These are phyloP conservation scores for Lycophotia porphyrea DNA, from an alignment of 2,888 invertebrate species.

Conservation along the genomic window DNA sequence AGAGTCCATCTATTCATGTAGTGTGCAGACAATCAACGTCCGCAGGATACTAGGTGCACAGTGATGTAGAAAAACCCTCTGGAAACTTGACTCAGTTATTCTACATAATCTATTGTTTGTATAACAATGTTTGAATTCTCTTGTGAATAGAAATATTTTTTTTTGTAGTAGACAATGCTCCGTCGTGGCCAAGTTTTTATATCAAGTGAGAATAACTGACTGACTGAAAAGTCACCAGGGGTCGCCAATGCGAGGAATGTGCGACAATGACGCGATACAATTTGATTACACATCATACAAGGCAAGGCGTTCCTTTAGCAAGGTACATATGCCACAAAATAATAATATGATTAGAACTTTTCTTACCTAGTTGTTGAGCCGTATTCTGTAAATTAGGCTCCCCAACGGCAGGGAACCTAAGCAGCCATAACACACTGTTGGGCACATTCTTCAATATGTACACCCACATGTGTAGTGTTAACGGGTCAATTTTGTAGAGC, in stretches of 20 bases:
- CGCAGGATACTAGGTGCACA: neutral
- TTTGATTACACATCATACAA: neutral
- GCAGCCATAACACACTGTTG: constrained; percentile 98
- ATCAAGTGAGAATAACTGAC: neutral
- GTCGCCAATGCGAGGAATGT: neutral
- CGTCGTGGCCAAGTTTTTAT: neutral
- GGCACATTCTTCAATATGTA: constrained; percentile 98
- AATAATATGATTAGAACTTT: neutral
- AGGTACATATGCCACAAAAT: neutral
- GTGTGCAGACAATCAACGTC: neutral
- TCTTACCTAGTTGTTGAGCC: constrained; percentile 94
- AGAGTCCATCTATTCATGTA: neutral
- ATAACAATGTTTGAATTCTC: constrained; percentile 1
- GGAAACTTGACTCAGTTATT: neutral
- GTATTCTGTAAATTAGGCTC: constrained; percentile 96
- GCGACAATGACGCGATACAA: neutral
- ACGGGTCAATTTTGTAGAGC: constrained; percentile 99
- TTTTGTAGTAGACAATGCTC: constrained; percentile 9
- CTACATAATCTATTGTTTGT: constrained; percentile 4
- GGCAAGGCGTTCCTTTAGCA: too few relatives aligned
- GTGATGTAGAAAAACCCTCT: neutral
- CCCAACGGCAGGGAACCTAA: constrained; percentile 98
- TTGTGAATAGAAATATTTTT: neutral
- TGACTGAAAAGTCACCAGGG: neutral
- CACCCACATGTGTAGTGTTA: constrained; percentile 98